A percentile compares a stretch with the other conserved stretches of the same genome.
These are phyloP conservation scores for Uria lomvia DNA, from an alignment of 2,113 vertebrate species.

Conservation along the genomic window DNA sequence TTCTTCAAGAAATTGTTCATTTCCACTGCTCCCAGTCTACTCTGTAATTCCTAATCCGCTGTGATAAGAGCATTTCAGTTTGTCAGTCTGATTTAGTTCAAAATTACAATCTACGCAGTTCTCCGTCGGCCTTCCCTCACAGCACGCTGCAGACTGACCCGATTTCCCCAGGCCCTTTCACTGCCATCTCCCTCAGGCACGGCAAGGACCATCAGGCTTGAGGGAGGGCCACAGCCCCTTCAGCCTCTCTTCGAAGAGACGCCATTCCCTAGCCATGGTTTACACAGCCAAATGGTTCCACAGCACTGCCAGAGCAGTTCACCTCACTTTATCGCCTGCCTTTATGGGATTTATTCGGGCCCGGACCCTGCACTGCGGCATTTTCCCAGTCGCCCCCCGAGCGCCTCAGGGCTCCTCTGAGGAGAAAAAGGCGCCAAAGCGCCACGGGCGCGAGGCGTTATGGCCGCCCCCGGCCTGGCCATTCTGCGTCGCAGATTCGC, in stretches of 20 bases:
- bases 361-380: rapidly evolving
- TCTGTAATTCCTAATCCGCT: background rate
- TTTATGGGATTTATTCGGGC: background rate
- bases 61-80: too few species aligned
- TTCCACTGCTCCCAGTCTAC: background rate
- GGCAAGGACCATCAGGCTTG: rapidly evolving
- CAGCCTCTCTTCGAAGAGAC: rapidly evolving
- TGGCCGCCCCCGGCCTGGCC: rapidly evolving
- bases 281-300: rapidly evolving
- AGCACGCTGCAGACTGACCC: rapidly evolving
- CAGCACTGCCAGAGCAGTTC: background rate
- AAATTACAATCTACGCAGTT: rapidly evolving
- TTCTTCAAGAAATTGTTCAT: background rate
- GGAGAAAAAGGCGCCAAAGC: background rate
- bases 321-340: background rate
- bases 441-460: background rate
- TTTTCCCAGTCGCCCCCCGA: background rate
- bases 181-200: background rate
- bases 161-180: background rate
- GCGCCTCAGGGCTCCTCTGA: background rate
- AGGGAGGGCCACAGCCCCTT: rapidly evolving
- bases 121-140: background rate
- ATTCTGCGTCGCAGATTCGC: background rate
- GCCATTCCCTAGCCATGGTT: background rate
- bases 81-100: too few species aligned